Percentiles rank a stretch among this genome's conserved stretches.
phyloP scores from a whole-genome alignment of 2,888 invertebrate genomes.

The Cantharis lateralis region DNA sequence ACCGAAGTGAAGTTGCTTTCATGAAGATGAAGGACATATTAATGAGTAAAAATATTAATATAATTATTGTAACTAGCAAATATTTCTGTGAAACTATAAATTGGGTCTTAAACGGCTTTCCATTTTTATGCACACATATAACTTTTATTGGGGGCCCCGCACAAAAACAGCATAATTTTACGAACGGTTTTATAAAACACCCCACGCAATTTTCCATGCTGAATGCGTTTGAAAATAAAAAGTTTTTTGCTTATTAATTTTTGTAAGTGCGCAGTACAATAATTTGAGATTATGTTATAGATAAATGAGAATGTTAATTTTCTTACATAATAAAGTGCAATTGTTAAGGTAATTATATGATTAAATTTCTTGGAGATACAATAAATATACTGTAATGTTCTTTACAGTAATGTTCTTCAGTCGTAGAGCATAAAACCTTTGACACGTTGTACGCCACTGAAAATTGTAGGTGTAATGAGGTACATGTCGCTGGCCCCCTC shows the following conservation, averaged over 20 bases:
- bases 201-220: neutral
- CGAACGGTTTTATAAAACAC: neutral
- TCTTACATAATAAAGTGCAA: neutral
- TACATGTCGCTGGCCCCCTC: too few species aligned
- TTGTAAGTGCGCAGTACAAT: too few species aligned
- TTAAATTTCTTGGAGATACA: too few species aligned
- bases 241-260: neutral
- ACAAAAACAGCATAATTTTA: neutral
- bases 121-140: neutral
- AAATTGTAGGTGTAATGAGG: too few species aligned
- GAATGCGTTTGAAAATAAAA: too few species aligned
- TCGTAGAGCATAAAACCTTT: too few species aligned
- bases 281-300: neutral
- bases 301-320: neutral
- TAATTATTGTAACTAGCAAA: neutral
- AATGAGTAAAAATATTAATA: neutral
- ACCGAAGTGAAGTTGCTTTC: too few species aligned
- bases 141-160: neutral
- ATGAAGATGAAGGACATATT: neutral
- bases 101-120: neutral
- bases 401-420: too few species aligned
- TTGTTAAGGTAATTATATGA: too few species aligned
- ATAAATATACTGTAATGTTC: too few species aligned
- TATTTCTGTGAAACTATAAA: neutral
- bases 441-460: too few species aligned